phyloP scores from a whole-genome alignment of 1,140 invertebrate genomes.

The Camponotus pennsylvanicus region DNA sequence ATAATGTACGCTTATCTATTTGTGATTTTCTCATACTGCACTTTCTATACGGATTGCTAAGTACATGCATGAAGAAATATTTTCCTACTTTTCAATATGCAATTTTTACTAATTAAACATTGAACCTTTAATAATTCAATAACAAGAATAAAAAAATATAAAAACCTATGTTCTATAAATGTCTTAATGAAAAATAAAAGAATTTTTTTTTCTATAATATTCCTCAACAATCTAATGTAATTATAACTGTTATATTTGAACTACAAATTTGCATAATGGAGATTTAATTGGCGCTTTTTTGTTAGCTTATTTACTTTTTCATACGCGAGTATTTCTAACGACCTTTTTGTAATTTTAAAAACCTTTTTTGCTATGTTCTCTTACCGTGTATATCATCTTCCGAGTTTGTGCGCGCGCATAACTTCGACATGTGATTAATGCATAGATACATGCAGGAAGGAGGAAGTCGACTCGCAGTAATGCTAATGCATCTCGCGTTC shows the following conservation, averaged over 20 bases:
- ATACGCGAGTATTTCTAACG: background rate
- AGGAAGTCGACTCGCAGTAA: conserved; percentile 33
- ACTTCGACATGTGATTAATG: conserved; percentile 46
- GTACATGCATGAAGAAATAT: background rate
- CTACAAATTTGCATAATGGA: background rate
- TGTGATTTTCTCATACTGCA: conserved; percentile 44
- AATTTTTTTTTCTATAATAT: background rate
- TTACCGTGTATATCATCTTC: conserved; percentile 14
- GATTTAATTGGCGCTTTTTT: background rate
- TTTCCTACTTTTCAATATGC: background rate
- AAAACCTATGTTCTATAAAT: background rate
- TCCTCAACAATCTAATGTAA: background rate
- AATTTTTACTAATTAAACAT: no score
- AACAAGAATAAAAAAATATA: background rate
- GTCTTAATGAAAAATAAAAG: background rate
- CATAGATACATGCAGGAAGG: conserved; percentile 50
- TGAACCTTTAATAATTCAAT: background rate
- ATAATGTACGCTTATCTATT: conserved; percentile 41
- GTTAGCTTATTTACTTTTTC: background rate
- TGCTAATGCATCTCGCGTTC: conserved; percentile 31
- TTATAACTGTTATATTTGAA: background rate
- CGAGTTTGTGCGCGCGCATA: conserved; percentile 22
- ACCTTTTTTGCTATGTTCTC: conserved; percentile 2
- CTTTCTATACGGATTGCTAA: background rate
- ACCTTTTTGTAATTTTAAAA: conserved; percentile 12